Conservation (phyloP, 1,140 invertebrate genomes). For the Pristionchus pacificus region DNA sequence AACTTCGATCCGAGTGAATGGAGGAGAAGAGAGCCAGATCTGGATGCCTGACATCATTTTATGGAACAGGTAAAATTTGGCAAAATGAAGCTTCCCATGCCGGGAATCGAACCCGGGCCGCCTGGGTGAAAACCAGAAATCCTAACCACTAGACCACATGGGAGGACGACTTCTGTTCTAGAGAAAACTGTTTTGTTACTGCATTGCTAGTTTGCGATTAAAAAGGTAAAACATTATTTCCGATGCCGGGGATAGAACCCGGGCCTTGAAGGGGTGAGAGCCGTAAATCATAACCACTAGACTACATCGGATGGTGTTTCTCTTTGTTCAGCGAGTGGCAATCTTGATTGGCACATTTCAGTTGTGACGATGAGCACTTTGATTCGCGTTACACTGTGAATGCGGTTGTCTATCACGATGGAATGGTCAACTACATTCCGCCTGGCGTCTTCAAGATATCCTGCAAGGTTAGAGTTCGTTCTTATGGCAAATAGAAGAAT, state of each 20-base stretch:
- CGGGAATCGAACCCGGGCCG: slow-evolving; percentile 78
- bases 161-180: too few relatives aligned
- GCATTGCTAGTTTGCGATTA: background rate
- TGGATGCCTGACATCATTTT: slow-evolving; percentile 99
- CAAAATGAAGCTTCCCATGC: slow-evolving; percentile 59
- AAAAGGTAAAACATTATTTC: slow-evolving; percentile 1
- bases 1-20: slow-evolving; percentile 79
- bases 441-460: slow-evolving; percentile 40
- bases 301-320: too few relatives aligned
- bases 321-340: too few relatives aligned
- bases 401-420: slow-evolving; percentile 34
- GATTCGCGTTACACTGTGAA: slow-evolving; percentile 38
- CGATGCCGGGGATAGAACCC: slow-evolving; percentile 5
- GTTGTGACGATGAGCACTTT: slow-evolving; percentile 76
- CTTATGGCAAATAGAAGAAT: background rate
- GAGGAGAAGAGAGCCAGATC: slow-evolving; percentile 86
- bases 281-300: too few relatives aligned
- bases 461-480: background rate
- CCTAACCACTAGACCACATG: slow-evolving; percentile 65
- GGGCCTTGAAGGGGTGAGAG: too few relatives aligned
- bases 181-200: too few relatives aligned
- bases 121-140: slow-evolving; percentile 77
- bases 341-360: too few relatives aligned
- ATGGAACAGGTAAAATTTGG: slow-evolving; percentile 81
- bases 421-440: slow-evolving; percentile 39